These are phyloP conservation scores for Physocephala rufipes DNA, from an alignment of 2,888 invertebrate genomes.

Conservation along the genomic window DNA sequence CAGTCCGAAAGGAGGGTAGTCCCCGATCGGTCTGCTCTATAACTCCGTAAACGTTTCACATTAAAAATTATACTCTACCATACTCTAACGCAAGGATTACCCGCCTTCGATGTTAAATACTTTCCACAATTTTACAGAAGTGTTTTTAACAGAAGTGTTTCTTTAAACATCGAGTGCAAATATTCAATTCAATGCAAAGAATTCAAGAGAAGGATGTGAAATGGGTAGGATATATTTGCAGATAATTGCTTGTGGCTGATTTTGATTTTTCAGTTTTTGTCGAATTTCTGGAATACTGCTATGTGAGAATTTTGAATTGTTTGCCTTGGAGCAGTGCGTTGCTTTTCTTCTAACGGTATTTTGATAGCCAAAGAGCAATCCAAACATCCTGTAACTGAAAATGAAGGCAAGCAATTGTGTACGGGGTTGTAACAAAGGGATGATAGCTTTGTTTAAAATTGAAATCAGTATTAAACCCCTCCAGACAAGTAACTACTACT, in stretches of 20 bases:
- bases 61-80: too few relatives aligned
- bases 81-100: too few relatives aligned
- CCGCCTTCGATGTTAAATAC: too few relatives aligned
- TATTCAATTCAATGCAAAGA: neutral
- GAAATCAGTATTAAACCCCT: too few relatives aligned
- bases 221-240: neutral
- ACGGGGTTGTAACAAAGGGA: neutral
- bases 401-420: neutral
- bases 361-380: conserved; percentile 6
- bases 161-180: too few relatives aligned
- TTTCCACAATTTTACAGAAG: too few relatives aligned
- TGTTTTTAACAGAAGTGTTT: too few relatives aligned
- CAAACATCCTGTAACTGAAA: conserved; percentile 3
- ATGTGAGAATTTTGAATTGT: neutral
- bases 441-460: neutral
- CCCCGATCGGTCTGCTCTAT: too few relatives aligned
- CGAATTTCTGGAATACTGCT: neutral
- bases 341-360: neutral
- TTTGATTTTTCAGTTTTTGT: neutral
- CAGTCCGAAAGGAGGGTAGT: too few relatives aligned
- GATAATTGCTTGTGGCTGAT: neutral
- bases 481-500: too few relatives aligned
- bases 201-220: neutral
- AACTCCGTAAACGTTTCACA: too few relatives aligned
- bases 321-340: neutral